Evolutionary conservation across 2,113 vertebrate species (phyloP).

Genomic region (Carassius carassius): DNA sequence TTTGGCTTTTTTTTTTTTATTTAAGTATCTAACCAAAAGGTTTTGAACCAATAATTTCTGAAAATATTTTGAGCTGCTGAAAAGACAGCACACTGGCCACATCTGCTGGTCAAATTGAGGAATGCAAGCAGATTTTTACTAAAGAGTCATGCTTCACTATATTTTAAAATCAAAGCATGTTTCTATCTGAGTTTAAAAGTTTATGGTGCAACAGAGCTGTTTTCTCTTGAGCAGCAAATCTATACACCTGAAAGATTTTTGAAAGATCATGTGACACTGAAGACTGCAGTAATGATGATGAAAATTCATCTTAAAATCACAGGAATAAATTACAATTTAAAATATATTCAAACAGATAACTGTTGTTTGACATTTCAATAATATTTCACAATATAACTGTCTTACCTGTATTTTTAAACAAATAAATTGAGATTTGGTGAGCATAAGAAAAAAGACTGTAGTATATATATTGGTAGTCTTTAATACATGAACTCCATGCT

Average conservation of each 20-base stretch:
- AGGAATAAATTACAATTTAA: background rate
- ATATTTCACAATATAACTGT: no score
- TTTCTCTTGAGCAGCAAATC: background rate
- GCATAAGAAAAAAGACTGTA: background rate
- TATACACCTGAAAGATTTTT: no score
- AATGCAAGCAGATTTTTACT: background rate
- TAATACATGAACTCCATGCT: no score
- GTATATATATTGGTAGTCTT: background rate
- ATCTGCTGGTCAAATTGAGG: slow-evolving; percentile 22
- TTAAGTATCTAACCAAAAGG: background rate
- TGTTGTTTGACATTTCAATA: background rate
- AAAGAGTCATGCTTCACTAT: background rate
- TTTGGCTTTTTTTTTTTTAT: background rate
- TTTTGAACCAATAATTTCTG: background rate
- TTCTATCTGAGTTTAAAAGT: background rate
- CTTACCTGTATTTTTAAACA: background rate
- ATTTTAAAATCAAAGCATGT: background rate
- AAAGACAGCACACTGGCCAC: background rate
- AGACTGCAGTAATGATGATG: background rate
- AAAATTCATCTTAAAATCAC: background rate
- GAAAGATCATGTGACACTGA: no score
- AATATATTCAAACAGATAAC: background rate
- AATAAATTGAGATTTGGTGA: no score
- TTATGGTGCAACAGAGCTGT: background rate
- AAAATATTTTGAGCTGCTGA: background rate